phyloP scores from a whole-genome alignment of 2,113 vertebrate species.

The Nerophis lumbriciformis region DNA sequence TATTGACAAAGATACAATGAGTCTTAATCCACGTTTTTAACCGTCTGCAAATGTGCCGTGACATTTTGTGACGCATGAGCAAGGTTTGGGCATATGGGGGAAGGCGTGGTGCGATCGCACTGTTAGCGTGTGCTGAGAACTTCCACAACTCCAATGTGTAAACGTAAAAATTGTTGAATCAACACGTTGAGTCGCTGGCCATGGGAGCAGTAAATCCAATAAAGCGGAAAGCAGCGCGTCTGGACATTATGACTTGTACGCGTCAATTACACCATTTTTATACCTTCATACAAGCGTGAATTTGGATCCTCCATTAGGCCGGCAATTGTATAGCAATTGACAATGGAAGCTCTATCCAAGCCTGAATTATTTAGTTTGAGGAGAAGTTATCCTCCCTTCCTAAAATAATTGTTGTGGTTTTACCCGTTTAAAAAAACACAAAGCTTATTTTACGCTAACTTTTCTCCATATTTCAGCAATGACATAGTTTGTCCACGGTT shows the following conservation, averaged over 20 bases:
- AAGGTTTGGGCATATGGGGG: conserved; percentile 9
- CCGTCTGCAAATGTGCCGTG: conserved; percentile 24
- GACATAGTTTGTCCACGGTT: too few relatives aligned
- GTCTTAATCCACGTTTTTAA: conserved; percentile 23
- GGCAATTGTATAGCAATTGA: too few relatives aligned
- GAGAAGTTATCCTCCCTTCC: too few relatives aligned
- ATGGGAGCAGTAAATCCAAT: conserved; percentile 19
- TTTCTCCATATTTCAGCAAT: too few relatives aligned
- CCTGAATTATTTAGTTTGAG: too few relatives aligned
- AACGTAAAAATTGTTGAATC: conserved; percentile 24
- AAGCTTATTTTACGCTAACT: too few relatives aligned
- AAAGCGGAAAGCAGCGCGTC: neutral
- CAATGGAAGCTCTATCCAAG: too few relatives aligned
- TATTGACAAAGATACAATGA: conserved; percentile 28
- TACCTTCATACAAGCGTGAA: conserved; percentile 3
- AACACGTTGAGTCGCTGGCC: conserved; percentile 18
- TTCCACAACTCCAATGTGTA: conserved; percentile 7
- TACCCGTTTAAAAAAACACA: too few relatives aligned
- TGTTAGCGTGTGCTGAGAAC: conserved; percentile 10
- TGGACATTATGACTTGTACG: neutral
- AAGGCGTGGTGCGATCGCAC: neutral
- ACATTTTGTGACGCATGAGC: conserved; percentile 23
- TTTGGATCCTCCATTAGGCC: too few relatives aligned
- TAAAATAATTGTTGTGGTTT: too few relatives aligned
- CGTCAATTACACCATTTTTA: neutral